These are phyloP conservation scores for Tonatia bakeri DNA, from an alignment of 2,113 vertebrate species.

Conservation along the genomic window DNA sequence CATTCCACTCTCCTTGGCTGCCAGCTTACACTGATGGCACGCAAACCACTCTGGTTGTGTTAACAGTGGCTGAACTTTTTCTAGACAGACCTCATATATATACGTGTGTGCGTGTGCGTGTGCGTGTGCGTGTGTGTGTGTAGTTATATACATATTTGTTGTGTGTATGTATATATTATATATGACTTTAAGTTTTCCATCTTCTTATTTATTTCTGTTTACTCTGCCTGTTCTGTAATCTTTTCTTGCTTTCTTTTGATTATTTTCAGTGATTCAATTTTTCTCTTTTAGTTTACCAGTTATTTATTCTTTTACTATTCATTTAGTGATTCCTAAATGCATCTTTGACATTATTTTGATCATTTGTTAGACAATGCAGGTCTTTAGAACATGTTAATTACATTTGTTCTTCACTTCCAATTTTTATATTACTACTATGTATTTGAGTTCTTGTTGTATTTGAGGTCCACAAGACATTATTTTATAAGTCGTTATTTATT, in stretches of 20 bases:
- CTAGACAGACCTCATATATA: too few species aligned
- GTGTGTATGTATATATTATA: too few species aligned
- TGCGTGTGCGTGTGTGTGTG: too few species aligned
- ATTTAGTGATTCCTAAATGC: slow-evolving; percentile 5
- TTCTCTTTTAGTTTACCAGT: neutral
- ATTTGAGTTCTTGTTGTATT: slow-evolving; percentile 28
- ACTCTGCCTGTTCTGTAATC: neutral
- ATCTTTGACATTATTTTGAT: neutral
- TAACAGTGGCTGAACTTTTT: too few species aligned
- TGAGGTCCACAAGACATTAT: neutral
- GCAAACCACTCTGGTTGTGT: too few species aligned
- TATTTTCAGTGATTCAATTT: neutral
- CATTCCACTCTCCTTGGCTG: too few species aligned
- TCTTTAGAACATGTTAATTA: neutral
- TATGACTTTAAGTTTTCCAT: neutral
- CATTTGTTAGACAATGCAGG: neutral
- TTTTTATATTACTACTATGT: neutral
- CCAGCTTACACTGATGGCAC: too few species aligned
- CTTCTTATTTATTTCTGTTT: neutral
- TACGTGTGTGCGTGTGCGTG: too few species aligned
- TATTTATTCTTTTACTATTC: slow-evolving; percentile 1
- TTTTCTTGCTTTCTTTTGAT: neutral
- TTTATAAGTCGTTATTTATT: neutral
- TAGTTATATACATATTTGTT: too few species aligned
- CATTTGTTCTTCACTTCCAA: neutral